Evolutionary conservation across 2,888 invertebrate genomes (phyloP), one percentile per base, ranked within the genome.

Genomic region (Hylaea fasciaria): DNA sequence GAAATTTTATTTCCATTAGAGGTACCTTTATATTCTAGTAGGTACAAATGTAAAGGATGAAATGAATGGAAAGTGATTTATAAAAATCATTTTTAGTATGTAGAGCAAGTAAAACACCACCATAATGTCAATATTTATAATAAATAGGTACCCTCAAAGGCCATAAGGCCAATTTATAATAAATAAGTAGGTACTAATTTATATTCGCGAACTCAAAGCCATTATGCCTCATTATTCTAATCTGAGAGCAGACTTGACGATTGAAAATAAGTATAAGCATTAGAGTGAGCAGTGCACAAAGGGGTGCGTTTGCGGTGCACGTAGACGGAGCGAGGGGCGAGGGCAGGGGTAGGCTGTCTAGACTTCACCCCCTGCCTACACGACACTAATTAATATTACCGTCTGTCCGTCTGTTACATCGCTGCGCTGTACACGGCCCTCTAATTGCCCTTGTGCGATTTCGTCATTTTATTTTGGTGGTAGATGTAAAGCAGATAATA

Each of bases 301-400:
- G 63, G 70, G 68, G 68, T 67, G 66, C 65, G 66, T 66, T 62
- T 67, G 66, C 57, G 65, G 70, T 68, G 68, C 68, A 68, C 65
- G 66, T 57, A 54, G 66, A 58, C 62, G 58, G 32, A 32, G 53
- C 40, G 60, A 50, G 57, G 57, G 66, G 67, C 58, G 65, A 51
- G 67, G 64, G 51, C 60, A 57, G 68, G 68, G 67, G 67, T 72
- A 77, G 78, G 77, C 75, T 72, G 85, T 85, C 86, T 85, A 85
- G 86, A 85, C 84, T 71, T 74, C 74, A 69, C 74, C 75, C 59
- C 73, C 74, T 68, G 69, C 69, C 71, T 71, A 75, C 77, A 76
- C 77, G 75, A 75, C 77, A 76, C 77, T 81, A 81, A 82, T 81
- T 82, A 83, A 81, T 82, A 78, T 73, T 73, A 76, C 74, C 74